Evolutionary conservation across 2,797 vertebrate species (phyloP).

Genomic region (Hapalemur alaotrensis): DNA sequence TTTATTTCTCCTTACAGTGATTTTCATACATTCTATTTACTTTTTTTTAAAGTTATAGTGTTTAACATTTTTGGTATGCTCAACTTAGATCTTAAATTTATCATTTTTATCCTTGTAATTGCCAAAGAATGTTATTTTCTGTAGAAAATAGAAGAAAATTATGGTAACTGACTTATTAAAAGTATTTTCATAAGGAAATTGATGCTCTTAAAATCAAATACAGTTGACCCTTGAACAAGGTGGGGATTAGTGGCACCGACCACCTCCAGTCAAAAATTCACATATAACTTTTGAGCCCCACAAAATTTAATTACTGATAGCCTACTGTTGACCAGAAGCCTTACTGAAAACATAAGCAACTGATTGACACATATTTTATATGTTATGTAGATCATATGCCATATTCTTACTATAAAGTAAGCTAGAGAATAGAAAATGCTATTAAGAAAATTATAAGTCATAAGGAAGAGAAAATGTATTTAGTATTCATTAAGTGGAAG

Average conservation of each 20-base stretch:
- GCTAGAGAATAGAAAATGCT: background rate
- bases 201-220: background rate
- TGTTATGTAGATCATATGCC: background rate
- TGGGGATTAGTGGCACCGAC: background rate
- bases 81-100: background rate
- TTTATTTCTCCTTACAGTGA: slow-evolving; percentile 8
- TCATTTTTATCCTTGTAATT: background rate
- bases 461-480: background rate
- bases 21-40: background rate
- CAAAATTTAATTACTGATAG: background rate
- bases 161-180: slow-evolving; percentile 9
- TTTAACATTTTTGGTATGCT: background rate
- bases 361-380: background rate
- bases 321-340: background rate
- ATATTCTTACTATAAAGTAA: background rate
- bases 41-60: background rate
- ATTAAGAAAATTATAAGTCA: background rate
- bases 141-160: slow-evolving; percentile 8
- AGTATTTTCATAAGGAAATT: slow-evolving; percentile 16
- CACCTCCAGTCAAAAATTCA: background rate
- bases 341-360: background rate
- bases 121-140: slow-evolving; percentile 18
- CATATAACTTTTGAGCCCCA: background rate
- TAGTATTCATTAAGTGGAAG: background rate
- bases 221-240: background rate